A percentile compares a stretch with the other conserved stretches of the same genome.
phyloP scores from a whole-genome alignment of 2,113 vertebrate genomes.

The Gavialis gangeticus region DNA sequence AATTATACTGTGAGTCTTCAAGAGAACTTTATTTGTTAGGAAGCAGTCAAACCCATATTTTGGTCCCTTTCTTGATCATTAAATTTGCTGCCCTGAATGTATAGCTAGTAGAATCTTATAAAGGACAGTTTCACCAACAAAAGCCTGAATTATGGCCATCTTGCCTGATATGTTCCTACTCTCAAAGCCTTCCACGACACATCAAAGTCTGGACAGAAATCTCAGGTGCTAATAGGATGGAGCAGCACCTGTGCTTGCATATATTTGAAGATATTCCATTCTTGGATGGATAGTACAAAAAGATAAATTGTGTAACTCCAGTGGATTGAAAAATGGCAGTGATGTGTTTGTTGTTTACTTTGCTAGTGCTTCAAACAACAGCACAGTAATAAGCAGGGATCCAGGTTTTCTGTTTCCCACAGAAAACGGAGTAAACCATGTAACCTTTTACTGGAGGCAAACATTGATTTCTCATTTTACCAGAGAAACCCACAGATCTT shows the following conservation, averaged over 20 bases:
- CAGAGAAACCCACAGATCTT: too few relatives aligned
- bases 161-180: background rate
- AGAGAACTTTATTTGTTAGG: background rate
- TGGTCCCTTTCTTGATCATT: background rate
- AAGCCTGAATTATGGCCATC: background rate
- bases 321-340: background rate
- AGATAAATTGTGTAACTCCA: background rate
- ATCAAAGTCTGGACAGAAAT: background rate
- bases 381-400: too few relatives aligned
- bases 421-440: too few relatives aligned
- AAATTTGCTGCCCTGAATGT: background rate
- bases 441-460: too few relatives aligned
- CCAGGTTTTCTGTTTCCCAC: too few relatives aligned
- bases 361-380: background rate
- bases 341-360: background rate
- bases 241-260: background rate
- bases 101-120: background rate
- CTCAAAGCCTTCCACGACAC: conserved; percentile 2
- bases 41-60: background rate
- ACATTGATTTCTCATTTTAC: too few relatives aligned
- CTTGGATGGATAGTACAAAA: background rate
- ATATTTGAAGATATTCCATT: background rate
- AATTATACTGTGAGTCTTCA: background rate
- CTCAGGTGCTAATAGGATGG: background rate
- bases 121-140: background rate